Percentiles rank a stretch among this genome's conserved stretches.
These are phyloP conservation scores for Ciconia boyciana DNA, from an alignment of 2,113 vertebrate genomes.

Conservation along the genomic window DNA sequence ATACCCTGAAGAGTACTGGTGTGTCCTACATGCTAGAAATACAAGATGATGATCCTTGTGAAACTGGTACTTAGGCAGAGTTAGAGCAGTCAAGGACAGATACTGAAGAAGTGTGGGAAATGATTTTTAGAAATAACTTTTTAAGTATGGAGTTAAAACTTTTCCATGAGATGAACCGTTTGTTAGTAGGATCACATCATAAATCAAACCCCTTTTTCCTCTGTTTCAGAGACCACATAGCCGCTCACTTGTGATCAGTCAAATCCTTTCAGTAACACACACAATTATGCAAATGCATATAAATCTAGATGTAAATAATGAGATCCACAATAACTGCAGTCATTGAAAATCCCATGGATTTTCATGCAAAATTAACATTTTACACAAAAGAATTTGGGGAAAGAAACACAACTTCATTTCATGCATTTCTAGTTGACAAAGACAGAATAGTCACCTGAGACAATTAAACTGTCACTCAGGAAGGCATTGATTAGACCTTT, in stretches of 20 bases:
- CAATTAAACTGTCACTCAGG: constrained; percentile 12
- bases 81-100: not conserved
- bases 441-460: not conserved
- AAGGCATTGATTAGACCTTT: constrained; percentile 33
- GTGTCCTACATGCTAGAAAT: not conserved
- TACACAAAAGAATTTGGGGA: not conserved
- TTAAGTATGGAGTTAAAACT: not conserved
- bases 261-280: not conserved
- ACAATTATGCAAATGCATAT: not conserved
- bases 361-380: not conserved
- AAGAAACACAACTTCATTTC: not conserved
- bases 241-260: not conserved
- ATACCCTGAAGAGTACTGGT: not conserved
- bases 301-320: not conserved
- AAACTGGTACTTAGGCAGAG: not conserved
- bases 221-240: not conserved
- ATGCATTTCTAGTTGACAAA: constrained; percentile 13
- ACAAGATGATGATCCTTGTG: not conserved
- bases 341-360: not conserved
- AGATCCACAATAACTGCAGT: not conserved
- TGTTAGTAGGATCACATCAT: not conserved
- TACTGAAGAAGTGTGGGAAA: not conserved
- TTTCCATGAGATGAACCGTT: not conserved
- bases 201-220: not conserved
- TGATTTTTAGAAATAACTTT: not conserved